Conservation (phyloP, 2,888 invertebrate genomes). For the Belgica antarctica region DNA sequence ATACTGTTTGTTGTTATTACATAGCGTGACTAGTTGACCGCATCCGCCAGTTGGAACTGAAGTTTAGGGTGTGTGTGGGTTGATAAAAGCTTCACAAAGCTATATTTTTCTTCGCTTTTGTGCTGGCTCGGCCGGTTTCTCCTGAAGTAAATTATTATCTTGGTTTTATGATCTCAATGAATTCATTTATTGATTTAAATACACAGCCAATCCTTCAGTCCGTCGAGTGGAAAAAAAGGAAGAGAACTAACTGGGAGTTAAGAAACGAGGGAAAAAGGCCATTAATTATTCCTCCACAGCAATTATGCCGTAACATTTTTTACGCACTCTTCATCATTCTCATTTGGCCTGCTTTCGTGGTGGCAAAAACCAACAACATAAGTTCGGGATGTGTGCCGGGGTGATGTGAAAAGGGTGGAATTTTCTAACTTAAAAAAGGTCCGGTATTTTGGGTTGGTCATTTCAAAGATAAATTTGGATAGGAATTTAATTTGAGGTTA, state of each 20-base stretch:
- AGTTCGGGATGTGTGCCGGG: too few species aligned
- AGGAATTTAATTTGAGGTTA: too few species aligned
- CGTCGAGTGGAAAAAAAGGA: conserved; percentile 2
- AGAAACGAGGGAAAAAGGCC: conserved; percentile 14
- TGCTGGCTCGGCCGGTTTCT: not conserved
- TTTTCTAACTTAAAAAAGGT: too few species aligned
- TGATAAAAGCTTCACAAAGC: not conserved
- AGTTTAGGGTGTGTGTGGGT: not conserved
- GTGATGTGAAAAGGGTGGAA: too few species aligned
- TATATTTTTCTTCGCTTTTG: not conserved
- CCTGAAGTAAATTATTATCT: conserved; percentile 3
- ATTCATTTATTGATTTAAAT: conserved; percentile 20
- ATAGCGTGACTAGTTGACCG: conserved; percentile 44
- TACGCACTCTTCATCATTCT: conserved; percentile 13
- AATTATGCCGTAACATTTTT: conserved; percentile 37
- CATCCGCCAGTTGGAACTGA: conserved; percentile 23
- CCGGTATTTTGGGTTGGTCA: too few species aligned
- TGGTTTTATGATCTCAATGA: conserved; percentile 12
- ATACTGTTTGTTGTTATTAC: conserved; percentile 43
- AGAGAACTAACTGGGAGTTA: not conserved
- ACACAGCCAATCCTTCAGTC: conserved; percentile 1
- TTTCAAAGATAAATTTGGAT: too few species aligned
- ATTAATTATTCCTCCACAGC: conserved; percentile 33
- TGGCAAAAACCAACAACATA: too few species aligned
- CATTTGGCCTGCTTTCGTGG: not conserved